A percentile compares a stretch with the other conserved stretches of the same genome.
These are phyloP conservation scores for Corvus moneduloides DNA, from an alignment of 2,113 vertebrate species.

Conservation along the genomic window DNA sequence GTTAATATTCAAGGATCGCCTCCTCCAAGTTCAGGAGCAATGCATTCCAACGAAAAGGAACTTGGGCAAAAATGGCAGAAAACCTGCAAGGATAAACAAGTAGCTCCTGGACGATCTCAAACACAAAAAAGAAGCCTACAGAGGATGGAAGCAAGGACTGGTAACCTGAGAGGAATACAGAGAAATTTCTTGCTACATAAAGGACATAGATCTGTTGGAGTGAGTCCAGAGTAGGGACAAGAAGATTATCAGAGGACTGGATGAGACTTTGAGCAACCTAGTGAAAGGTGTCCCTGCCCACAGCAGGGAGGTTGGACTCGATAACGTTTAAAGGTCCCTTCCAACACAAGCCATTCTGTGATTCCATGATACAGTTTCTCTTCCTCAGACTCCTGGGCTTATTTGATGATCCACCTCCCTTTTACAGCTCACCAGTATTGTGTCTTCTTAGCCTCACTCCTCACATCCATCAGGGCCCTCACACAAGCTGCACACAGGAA, in stretches of 20 bases:
- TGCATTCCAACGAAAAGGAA: not conserved
- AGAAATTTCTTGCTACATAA: not conserved
- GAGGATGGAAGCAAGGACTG: not conserved
- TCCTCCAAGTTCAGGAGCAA: not conserved
- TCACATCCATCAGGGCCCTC: not conserved
- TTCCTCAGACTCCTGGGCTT: not conserved
- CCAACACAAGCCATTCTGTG: not conserved
- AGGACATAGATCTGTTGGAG: rapidly evolving
- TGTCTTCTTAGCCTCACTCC: not conserved
- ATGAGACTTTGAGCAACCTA: not conserved
- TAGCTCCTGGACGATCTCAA: not conserved
- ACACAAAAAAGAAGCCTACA: not conserved
- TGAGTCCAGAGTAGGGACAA: not conserved
- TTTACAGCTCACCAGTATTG: not conserved
- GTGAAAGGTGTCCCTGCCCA: not conserved
- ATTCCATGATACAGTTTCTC: rapidly evolving
- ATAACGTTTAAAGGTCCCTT: not conserved
- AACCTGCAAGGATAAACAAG: not conserved
- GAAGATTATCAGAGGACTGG: not conserved
- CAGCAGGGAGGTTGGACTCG: not conserved
- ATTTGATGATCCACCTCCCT: not conserved
- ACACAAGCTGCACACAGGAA: not conserved
- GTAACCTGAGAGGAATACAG: not conserved
- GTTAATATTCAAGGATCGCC: not conserved
- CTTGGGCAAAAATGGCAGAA: not conserved